Evolutionary conservation across 30 jellyfish, hydroid and myxozoan species (phyloP), one percentile per base, ranked within the genome.

Genomic region (Aurelia aurita): DNA sequence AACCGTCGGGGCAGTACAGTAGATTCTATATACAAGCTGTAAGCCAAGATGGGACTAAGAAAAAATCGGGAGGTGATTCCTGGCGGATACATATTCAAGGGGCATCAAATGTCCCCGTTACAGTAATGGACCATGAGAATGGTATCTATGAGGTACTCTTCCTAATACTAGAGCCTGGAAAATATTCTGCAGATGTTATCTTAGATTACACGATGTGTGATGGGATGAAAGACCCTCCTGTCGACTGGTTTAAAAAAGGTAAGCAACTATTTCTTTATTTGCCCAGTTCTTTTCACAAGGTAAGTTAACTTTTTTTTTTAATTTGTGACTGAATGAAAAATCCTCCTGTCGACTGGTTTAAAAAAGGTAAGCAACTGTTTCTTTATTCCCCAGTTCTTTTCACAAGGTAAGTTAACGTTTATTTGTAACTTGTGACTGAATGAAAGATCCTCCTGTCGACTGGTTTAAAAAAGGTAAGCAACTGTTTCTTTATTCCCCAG

Each of bases 221-320:
- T 60, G 99, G 99, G 55, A 21, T 80, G 71, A 94, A 94, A 65
- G 99, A 94, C 44, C 99, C 99, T 7, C 99, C 99, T 16, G 82
- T 31, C 3, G 91, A 88, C 59, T 94, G 99, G 99, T 87, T 94
- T 47, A 78, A 79, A 44, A 88, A 80, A 80, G 99, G 99, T 94
- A 66, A 69, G 51, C 13, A 4, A 39, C 1, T 39, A 2, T 6
- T 0, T 1, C 16, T 39, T 39, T 39, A 39, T 5, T 39, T 39
- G 6, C 1, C 15, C 51, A 39, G 0, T 39, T 39, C n/a, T 5
- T 8, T 39, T 39, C 16, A 6, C 7, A 15, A 39, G 16, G 51
- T 4, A 39, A 39, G 15, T 39, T 39, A 6, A 14, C 1, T 2
- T 39, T 5, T 39, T 39, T 1, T 39, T 39, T 5, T 1, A 5